Conservation (phyloP, 2,888 invertebrate genomes). For the Blastobasis adustella region DNA sequence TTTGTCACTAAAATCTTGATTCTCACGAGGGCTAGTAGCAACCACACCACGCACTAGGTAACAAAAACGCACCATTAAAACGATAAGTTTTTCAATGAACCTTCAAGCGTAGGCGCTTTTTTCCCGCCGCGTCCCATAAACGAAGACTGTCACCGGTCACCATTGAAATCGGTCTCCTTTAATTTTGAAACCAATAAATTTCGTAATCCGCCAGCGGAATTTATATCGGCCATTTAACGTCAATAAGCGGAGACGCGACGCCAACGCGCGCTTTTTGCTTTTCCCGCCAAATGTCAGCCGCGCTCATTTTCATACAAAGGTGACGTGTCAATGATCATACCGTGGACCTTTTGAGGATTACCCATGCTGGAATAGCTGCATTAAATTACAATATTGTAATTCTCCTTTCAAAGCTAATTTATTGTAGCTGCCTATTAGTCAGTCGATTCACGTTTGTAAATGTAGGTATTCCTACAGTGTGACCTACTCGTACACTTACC, state of each 20-base stretch:
- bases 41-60: background rate
- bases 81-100: slow-evolving; percentile 47
- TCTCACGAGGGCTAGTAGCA: too few relatives aligned
- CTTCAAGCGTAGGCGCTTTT: slow-evolving; percentile 37
- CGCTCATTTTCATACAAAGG: slow-evolving; percentile 65
- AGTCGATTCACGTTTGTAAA: too few relatives aligned
- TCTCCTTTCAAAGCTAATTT: too few relatives aligned
- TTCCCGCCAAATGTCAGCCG: slow-evolving; percentile 38
- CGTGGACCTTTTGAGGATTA: slow-evolving; percentile 7
- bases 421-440: too few relatives aligned
- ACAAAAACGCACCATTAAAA: slow-evolving; percentile 42
- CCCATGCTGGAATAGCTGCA: background rate
- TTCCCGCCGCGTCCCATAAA: slow-evolving; percentile 41
- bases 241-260: slow-evolving; percentile 49
- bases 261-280: slow-evolving; percentile 41
- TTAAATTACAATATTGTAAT: too few relatives aligned
- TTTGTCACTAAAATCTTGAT: too few relatives aligned
- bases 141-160: slow-evolving; percentile 58
- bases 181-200: slow-evolving; percentile 72
- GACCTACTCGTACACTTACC: too few relatives aligned
- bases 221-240: slow-evolving; percentile 71
- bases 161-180: slow-evolving; percentile 72
- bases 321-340: slow-evolving; percentile 52
- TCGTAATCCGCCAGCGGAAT: slow-evolving; percentile 70
- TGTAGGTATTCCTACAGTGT: too few relatives aligned